Base-by-base conservation (phyloP, 23 tunicate species). In the Oikopleura albicans region DNA sequence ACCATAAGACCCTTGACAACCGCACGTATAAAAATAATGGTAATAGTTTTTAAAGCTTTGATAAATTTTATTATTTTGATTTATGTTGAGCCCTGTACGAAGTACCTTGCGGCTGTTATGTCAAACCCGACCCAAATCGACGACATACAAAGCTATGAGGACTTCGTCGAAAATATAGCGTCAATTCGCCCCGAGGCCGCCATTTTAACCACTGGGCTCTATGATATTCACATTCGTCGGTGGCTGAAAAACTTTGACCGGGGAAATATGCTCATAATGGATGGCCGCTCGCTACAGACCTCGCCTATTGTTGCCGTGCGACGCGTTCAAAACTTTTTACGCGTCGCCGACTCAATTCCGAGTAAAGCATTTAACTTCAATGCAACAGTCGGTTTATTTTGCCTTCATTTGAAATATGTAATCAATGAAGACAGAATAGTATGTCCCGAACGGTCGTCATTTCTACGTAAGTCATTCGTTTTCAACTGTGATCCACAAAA, bases 221-320 rank as follows among this genome's bases (percentile, higher is more conserved):
- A 12, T 29, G 79, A 71, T 71, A 71, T 71, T 2, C 79, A 71
- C 31, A 71, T 71, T 71, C 79, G 79, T 2, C 79, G 79, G 4
- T 71, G 79, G 79, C 37, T 71, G 37, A 16, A 29, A 71, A 29
- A 2, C 31, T 71, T 71, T 29, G 79, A 71, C 37, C 79, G 79
- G 4, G 79, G 79, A 29, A 71, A 71, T 71, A 71, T 71, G 27
- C 37, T 71, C 2, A 71, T 71, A 2, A 71, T 71, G 79, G 79
- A 71, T 31, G 79, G 79, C 28, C 27, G 79, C 4, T 2, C 4
- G 33, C 79, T 71, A 12, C 79, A 71, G 37, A 71, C 79, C 2
- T 4, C 33, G 37, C 79, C 79, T 2, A 71, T 71, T 71, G 79
- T 71, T 34, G 79, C 79, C 31, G 79, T 71, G 37, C 28, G 79